Evolutionary conservation across 2,888 invertebrate species (phyloP), one percentile per base, ranked within the genome.

Genomic region (Theodoxus fluviatilis): DNA sequence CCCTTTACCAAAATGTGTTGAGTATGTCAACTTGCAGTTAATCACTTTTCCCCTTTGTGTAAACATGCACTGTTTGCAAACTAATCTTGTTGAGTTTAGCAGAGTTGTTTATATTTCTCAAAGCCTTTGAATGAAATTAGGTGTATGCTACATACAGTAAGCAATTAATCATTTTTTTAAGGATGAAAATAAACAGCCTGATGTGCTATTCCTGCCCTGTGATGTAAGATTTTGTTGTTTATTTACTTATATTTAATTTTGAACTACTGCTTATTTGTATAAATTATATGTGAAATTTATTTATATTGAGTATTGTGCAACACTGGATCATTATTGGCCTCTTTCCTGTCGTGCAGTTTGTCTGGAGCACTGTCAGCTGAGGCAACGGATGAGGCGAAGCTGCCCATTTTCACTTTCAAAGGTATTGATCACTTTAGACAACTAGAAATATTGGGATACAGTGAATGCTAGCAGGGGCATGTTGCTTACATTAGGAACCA

Each of bases 391-490:
- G 76, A 79, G 25, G 74, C 81, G n/a, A 82, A 81, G 73, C 78
- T 75, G 70, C 85, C 86, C 12, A 65, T 83, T 15, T 84, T 79
- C 73, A 78, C 79, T 40, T 86, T 85, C 73, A 78, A 80, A 79
- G 84, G 84, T 84, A 73, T 65, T 52, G 55, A 47, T 68, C 6
- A 37, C 6, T 66, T 31, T 31, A 7, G 7, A 12, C 22, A n/a
- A 9, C 4, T 9, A 25, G 52, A 22, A 35, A 15, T 25, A 37
- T 22, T 43, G 4, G 12, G 2, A 49, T 31, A 25, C 22, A 25
- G 22, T 38, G 22, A 3, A 40, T 33, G 47, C 25, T 25, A n/a
- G 9, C 25, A 31, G 31, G 12, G 9, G 25, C 9, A n/a, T 63
- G n/a, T 63, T 63, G 35, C 4, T 31, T 31, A 1, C 12, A 18